phyloP scores from a whole-genome alignment of 2,888 invertebrate species.

The Pyrgus malvae region DNA sequence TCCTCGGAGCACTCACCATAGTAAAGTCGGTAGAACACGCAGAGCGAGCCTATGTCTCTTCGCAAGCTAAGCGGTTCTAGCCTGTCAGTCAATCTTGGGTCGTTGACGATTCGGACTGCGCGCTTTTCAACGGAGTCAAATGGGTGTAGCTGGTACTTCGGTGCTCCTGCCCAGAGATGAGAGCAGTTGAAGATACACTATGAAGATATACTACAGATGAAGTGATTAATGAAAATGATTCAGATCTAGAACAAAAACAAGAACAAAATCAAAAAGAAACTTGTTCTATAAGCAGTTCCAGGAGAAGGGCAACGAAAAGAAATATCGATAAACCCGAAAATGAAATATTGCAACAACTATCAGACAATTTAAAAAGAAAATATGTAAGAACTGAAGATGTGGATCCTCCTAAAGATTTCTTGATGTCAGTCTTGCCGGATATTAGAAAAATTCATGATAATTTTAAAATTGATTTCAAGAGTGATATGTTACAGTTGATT shows the following conservation, averaged over 20 bases:
- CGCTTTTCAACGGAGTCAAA: no score
- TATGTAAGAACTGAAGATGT: slow-evolving; percentile 10
- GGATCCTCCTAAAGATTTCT: slow-evolving; percentile 21
- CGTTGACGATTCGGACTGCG: no score
- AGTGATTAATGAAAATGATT: neutral
- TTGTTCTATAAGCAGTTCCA: slow-evolving; percentile 18
- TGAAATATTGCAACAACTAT: slow-evolving; percentile 17
- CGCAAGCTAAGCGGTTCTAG: no score
- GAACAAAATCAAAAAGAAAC: slow-evolving; percentile 22
- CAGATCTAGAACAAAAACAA: slow-evolving; percentile 8
- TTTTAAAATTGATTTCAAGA: slow-evolving; percentile 28
- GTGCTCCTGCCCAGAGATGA: no score
- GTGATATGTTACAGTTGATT: slow-evolving; percentile 27
- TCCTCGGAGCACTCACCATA: no score
- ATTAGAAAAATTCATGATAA: slow-evolving; percentile 16
- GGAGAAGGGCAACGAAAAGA: slow-evolving; percentile 15
- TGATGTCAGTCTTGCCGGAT: slow-evolving; percentile 24
- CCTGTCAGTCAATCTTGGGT: no score
- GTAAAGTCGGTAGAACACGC: no score
- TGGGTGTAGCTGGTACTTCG: no score
- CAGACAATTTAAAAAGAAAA: slow-evolving; percentile 13
- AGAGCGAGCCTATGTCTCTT: no score
- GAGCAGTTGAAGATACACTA: no score
- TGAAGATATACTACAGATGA: neutral
- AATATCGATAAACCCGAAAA: slow-evolving; percentile 24